Evolutionary conservation across 2,888 invertebrate species (phyloP), one percentile per base, ranked within the genome.

Genomic region (Plusia festucae): DNA sequence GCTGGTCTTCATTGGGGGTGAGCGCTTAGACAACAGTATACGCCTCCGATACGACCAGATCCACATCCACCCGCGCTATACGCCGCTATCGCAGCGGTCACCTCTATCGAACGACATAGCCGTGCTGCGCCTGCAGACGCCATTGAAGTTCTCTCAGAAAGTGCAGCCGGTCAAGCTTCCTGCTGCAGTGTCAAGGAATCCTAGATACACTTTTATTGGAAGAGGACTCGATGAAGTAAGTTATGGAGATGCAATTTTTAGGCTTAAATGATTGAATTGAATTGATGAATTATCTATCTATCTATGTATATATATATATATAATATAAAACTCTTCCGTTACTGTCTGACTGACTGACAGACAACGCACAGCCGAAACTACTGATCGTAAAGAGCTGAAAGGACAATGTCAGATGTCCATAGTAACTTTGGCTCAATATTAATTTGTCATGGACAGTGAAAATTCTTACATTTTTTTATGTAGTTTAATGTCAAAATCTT

Each of bases 1-100:
- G 53, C 56, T 51, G 8, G 61, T 54, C n/a, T 59, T 27, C 15
- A 73, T 70, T 44, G 73, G 65, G 56, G 56, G 59, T 20, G 53
- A 69, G 22, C 22, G 34, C 56, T 51, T 46, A 32, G 16, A 51
- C 44, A 46, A 53, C 24, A 52, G 51, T 16, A 20, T 46, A 32
- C 15, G 15, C 34, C 16, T 56, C 4, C 52, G 18, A 57, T 54
- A 60, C 11, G 15, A 54, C 4, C 3, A 34, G 9, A 57, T 51
- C n/a, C 5, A 27, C 4, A 7, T 22, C 24, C 30, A 53, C 49
- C 9, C 32, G 24, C 27, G 49, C 16, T 65, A 59, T 22, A 40
- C 1, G 11, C 7, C 7, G 32, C 22, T 53, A 0, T 18, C 11
- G 16, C 11, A 1, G 7, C 15, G 0, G 8, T 4, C 30, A 5